Evolutionary conservation across 1,140 invertebrate genomes (phyloP), one percentile per base, ranked within the genome.

Genomic region (Pseudobourletiella spinata): DNA sequence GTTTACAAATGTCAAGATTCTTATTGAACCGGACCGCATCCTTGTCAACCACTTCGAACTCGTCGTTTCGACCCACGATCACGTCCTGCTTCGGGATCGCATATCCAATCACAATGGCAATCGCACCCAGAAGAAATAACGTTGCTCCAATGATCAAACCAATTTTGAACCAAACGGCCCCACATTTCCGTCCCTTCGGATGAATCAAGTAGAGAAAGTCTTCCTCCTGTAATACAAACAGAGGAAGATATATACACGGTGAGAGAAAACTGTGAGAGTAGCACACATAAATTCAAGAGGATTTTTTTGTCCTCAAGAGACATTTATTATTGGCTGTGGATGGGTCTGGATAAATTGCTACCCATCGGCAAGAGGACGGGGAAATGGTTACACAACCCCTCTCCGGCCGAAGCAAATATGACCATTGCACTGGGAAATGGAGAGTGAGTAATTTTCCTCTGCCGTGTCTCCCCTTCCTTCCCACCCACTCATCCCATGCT

Each of bases 71-170:
- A 2, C 69, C 73, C 18, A 78, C 72, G n/a, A 80, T 65, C n/a
- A 76, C 74, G 3, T 75, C 68, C 61, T 74, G 75, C 26, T 73
- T 72, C 1, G 80, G 79, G 28, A 79, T 74, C 8, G 80, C 70
- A 67, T 80, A 81, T 6, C 79, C 79, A 2, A 79, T 75, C 2
- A 80, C 69, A 35, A 81, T 74, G 4, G 76, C 75, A 16, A 78
- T 71, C 3, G 77, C 71, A 0, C 80, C 80, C 51, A 78, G 71
- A 3, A 77, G 54, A 22, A 80, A 69, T 11, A 81, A 66, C 48
- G 75, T 76, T 8, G 77, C 72, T 3, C 80, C 79, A 25, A 74
- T 65, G 72, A 76, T 76, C 43, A 78, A 67, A 58, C 74, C 76
- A n/a, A 75, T 71, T 66, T 78, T 77, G 70, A 77, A 75, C 75